Base-by-base conservation (phyloP, 1,140 invertebrate species). In the Apis mellifera region DNA sequence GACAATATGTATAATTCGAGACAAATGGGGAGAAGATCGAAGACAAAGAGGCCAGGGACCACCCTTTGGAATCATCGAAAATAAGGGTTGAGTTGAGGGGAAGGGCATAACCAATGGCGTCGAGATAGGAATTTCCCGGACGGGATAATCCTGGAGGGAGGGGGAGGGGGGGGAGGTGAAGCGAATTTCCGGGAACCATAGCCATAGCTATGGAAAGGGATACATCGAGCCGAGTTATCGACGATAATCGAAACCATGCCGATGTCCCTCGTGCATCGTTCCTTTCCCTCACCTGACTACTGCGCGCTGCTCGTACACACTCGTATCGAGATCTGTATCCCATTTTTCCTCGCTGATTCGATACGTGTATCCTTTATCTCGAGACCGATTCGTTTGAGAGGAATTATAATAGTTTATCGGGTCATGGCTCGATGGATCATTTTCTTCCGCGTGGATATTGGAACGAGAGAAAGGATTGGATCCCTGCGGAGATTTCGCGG, bases 181-280 rank as follows among this genome's bases (percentile, higher is more conserved):
- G 87, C 87, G 85, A 89, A 89, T 89, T 89, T 87, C 87, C 87
- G 87, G 85, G 78, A 89, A 89, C 87, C 85, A 89, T 74, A 82
- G 78, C 60, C 75, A 50, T 66, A 68, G 57, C 76, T n/a, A 70
- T 79, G 82, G 84, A 89, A 42, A 89, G 87, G 86, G 87, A 88
- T 88, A 89, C 84, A 88, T 88, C 81, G 78, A 84, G 82, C 73
- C 81, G 87, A 89, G 87, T 89, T 89, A 89, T 89, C 86, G 83
- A 83, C 85, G 82, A 87, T 87, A 87, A 87, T 89, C 88, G 88
- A 89, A 87, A 87, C 82, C 83, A 42, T 78, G 74, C 86, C 71
- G 88, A 83, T 84, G 87, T 90, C 87, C 89, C 89, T 84, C 59
- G 87, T 90, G 87, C 78, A 81, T 89, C 86, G 86, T 89, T 89